phyloP scores from a whole-genome alignment of 2,888 invertebrate species.

The Argyra leucocephala region DNA sequence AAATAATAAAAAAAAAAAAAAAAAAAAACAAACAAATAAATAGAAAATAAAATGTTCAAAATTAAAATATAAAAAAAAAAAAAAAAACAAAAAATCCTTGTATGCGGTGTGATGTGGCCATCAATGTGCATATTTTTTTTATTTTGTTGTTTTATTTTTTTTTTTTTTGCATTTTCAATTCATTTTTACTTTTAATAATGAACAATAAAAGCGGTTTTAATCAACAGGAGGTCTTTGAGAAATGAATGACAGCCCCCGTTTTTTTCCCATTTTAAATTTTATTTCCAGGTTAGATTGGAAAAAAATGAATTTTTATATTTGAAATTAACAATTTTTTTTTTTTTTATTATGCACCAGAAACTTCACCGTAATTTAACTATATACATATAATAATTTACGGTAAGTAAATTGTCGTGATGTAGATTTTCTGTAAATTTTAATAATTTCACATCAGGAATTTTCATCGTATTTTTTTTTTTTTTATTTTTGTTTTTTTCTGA shows the following conservation, averaged over 20 bases:
- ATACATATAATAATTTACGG: too few relatives aligned
- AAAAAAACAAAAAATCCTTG: neutral
- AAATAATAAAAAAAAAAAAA: too few relatives aligned
- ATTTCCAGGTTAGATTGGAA: neutral
- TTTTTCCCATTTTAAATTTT: neutral
- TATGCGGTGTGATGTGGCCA: neutral
- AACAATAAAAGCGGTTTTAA: conserved; percentile 11
- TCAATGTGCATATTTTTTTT: neutral
- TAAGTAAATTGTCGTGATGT: too few relatives aligned
- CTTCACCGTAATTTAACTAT: too few relatives aligned
- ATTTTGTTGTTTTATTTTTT: too few relatives aligned
- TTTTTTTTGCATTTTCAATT: neutral
- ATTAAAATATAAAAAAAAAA: neutral
- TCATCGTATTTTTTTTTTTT: too few relatives aligned
- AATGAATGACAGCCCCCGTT: conserved; percentile 19
- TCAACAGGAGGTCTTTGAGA: conserved; percentile 16
- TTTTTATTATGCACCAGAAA: too few relatives aligned
- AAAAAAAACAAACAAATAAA: too few relatives aligned
- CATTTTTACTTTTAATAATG: neutral
- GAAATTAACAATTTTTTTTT: too few relatives aligned
- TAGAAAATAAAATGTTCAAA: neutral
- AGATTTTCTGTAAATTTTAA: too few relatives aligned
- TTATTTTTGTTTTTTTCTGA: too few relatives aligned
- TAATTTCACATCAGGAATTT: too few relatives aligned
- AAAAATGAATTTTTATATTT: neutral